Conservation (phyloP, 1,140 invertebrate species). For the Calliphora vicina region DNA sequence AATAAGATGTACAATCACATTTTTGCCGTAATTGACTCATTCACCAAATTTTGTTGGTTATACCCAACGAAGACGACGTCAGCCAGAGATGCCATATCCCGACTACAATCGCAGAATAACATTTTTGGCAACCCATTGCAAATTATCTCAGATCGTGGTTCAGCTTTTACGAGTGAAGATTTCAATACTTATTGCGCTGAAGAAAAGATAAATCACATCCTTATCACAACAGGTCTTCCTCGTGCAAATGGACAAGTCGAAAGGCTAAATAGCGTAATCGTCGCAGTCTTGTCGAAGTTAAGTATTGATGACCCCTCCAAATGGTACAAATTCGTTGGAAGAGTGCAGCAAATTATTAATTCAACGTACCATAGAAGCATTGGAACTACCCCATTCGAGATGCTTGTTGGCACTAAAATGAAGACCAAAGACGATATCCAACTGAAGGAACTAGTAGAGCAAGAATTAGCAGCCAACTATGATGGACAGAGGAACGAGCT, state of each 20-base stretch:
- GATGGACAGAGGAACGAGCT: slow-evolving; percentile 38
- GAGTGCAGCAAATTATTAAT: slow-evolving; percentile 36
- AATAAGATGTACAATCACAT: slow-evolving; percentile 54
- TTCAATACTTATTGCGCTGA: slow-evolving; percentile 44
- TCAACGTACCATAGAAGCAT: slow-evolving; percentile 19
- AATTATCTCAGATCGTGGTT: slow-evolving; percentile 45
- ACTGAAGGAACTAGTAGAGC: slow-evolving; percentile 41
- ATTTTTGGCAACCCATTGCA: slow-evolving; percentile 51
- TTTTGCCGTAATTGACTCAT: slow-evolving; percentile 48
- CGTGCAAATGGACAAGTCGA: slow-evolving; percentile 54
- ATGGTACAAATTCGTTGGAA: slow-evolving; percentile 30
- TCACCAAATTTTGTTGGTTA: slow-evolving; percentile 35
- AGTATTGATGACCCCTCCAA: slow-evolving; percentile 5
- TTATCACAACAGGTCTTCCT: slow-evolving; percentile 50
- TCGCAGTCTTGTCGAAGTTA: slow-evolving; percentile 34
- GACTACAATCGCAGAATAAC: slow-evolving; percentile 46
- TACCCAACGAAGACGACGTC: slow-evolving; percentile 50
- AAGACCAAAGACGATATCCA: not conserved
- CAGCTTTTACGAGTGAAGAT: slow-evolving; percentile 55
- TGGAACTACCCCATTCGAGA: slow-evolving; percentile 26
- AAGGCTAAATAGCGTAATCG: slow-evolving; percentile 41
- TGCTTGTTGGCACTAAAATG: slow-evolving; percentile 33
- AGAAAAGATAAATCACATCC: slow-evolving; percentile 38
- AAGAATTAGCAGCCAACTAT: slow-evolving; percentile 46
- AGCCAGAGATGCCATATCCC: slow-evolving; percentile 44